Evolutionary conservation across 2,888 invertebrate genomes (phyloP).

Genomic region (Drosophila koepferae): DNA sequence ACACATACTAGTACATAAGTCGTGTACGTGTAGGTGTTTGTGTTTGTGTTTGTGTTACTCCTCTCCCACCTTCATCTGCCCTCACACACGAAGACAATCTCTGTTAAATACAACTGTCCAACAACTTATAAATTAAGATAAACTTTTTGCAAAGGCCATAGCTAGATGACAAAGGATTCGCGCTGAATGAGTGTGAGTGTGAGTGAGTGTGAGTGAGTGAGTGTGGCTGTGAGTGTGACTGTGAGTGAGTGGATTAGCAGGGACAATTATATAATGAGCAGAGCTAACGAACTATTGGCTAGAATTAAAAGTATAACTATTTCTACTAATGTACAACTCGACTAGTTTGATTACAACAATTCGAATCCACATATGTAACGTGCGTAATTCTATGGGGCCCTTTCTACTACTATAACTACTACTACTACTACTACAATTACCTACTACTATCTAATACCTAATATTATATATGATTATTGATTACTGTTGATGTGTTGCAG

Average conservation of each 20-base stretch:
- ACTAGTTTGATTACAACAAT: constrained; percentile 57
- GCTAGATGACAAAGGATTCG: constrained; percentile 36
- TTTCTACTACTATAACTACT: constrained; percentile 27
- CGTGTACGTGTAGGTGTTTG: constrained; percentile 20
- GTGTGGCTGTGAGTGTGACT: constrained; percentile 6
- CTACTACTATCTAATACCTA: constrained; percentile 21
- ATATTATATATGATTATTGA: constrained; percentile 31
- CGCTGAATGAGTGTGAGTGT: constrained; percentile 16
- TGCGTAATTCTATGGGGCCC: constrained; percentile 74
- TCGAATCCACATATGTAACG: constrained; percentile 73
- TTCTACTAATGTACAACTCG: constrained; percentile 46
- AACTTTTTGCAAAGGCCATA: constrained; percentile 37
- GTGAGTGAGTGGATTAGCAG: constrained; percentile 15
- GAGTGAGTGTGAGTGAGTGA: not conserved
- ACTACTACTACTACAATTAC: constrained; percentile 20
- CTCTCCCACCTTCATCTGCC: constrained; percentile 8
- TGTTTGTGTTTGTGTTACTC: constrained; percentile 11
- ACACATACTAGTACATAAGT: constrained; percentile 32
- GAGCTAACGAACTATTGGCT: constrained; percentile 50
- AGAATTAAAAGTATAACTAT: constrained; percentile 33
- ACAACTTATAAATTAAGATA: constrained; percentile 44
- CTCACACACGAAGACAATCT: constrained; percentile 71
- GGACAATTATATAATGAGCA: constrained; percentile 11
- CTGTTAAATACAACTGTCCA: constrained; percentile 47
- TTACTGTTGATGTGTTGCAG: constrained; percentile 54